These are phyloP conservation scores for Elysia crispata DNA, from an alignment of 2,888 invertebrate genomes.

Conservation along the genomic window DNA sequence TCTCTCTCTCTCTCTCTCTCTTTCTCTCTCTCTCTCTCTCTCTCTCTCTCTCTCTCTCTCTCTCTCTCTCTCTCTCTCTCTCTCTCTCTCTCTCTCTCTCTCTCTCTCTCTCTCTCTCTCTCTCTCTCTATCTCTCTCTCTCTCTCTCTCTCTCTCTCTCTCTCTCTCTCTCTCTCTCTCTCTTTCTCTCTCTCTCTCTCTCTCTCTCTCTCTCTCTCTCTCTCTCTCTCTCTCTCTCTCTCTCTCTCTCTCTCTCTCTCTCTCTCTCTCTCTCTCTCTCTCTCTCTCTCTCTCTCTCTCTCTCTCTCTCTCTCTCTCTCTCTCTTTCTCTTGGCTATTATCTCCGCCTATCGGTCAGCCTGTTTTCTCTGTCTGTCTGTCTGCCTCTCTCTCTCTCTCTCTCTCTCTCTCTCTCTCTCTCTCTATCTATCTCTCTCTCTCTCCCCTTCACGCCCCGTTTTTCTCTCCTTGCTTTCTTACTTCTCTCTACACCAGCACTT, in stretches of 20 bases:
- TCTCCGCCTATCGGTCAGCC: background rate
- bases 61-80: background rate
- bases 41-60: background rate
- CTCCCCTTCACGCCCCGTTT: too few relatives aligned
- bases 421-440: background rate
- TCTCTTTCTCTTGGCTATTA: background rate
- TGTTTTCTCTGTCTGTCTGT: background rate
- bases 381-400: background rate
- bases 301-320: background rate
- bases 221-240: background rate
- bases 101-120: constrained; percentile 3
- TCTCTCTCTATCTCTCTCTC: background rate
- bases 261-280: too few relatives aligned
- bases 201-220: background rate
- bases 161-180: constrained; percentile 29
- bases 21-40: background rate
- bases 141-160: constrained; percentile 15
- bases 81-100: background rate
- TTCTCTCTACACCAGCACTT: too few relatives aligned
- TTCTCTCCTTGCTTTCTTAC: too few relatives aligned
- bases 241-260: background rate
- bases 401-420: background rate
- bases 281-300: background rate
- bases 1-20: background rate
- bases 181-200: constrained; percentile 14